Conservation (phyloP, 2,888 invertebrate species). For the Marronus borbonicus region DNA sequence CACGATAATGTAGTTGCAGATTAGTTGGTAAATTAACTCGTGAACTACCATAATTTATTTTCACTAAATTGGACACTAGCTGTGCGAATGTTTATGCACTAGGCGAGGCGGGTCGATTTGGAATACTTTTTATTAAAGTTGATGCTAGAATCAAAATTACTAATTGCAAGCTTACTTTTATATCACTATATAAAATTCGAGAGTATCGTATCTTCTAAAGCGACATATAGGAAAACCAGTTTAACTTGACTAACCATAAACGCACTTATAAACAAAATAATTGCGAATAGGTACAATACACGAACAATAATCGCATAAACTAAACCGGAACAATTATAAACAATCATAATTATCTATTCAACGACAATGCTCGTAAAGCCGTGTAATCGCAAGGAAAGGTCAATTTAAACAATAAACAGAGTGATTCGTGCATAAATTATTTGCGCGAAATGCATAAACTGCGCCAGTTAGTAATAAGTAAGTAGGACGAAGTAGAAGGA, state of each 20-base stretch:
- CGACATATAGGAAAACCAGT: not conserved
- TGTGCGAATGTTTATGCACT: not conserved
- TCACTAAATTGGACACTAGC: not conserved
- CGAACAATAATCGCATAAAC: slow-evolving; percentile 18
- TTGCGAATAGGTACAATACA: not conserved
- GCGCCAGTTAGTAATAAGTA: slow-evolving; percentile 22
- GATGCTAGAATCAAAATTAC: not conserved
- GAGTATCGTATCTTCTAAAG: not conserved
- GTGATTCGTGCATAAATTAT: slow-evolving; percentile 8
- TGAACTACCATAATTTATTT: not conserved
- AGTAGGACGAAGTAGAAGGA: slow-evolving; percentile 44
- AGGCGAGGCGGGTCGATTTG: not conserved
- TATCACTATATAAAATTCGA: not conserved
- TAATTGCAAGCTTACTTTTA: not conserved
- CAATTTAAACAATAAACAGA: slow-evolving; percentile 7
- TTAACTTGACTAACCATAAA: not conserved
- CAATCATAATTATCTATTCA: not conserved
- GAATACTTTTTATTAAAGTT: not conserved
- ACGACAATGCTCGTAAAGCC: not conserved
- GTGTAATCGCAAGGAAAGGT: slow-evolving; percentile 25
- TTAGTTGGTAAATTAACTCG: not conserved
- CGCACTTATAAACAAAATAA: slow-evolving; percentile 19
- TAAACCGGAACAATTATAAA: slow-evolving; percentile 24
- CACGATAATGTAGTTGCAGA: slow-evolving; percentile 2
- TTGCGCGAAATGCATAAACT: slow-evolving; percentile 9